Percentiles rank a stretch among this genome's conserved stretches.
Evolutionary conservation across 1,140 invertebrate genomes (phyloP).

Genomic region (Cotesia glomerata): DNA sequence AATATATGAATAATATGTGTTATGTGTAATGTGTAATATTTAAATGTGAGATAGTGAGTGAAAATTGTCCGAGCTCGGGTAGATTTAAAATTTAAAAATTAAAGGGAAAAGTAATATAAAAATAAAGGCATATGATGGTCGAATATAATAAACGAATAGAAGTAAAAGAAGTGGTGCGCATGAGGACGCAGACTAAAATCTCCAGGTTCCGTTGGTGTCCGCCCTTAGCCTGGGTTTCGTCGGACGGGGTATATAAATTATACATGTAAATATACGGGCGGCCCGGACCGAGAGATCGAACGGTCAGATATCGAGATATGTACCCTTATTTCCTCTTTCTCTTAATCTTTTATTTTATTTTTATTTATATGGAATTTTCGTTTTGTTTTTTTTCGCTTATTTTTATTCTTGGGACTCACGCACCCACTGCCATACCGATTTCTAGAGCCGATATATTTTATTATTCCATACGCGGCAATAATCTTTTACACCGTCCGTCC

Average conservation of each 20-base stretch:
- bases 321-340: conserved; percentile 28
- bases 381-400: not conserved
- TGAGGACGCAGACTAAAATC: conserved; percentile 10
- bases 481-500: no score
- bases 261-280: conserved; percentile 60
- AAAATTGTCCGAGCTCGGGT: not conserved
- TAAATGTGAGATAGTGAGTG: not conserved
- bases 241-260: conserved; percentile 58
- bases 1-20: no score
- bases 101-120: no score
- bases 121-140: no score
- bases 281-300: conserved; percentile 49
- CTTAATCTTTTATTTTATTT: not conserved
- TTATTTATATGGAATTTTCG: not conserved
- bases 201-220: not conserved
- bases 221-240: conserved; percentile 13
- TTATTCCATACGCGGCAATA: not conserved
- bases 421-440: not conserved
- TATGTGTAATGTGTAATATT: no score
- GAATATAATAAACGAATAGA: not conserved
- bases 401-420: not conserved
- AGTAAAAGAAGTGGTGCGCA: conserved; percentile 7
- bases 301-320: conserved; percentile 54
- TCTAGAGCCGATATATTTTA: not conserved
- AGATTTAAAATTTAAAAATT: no score